These are phyloP conservation scores for Ligdia adustata DNA, from an alignment of 2,888 invertebrate genomes.

Conservation along the genomic window DNA sequence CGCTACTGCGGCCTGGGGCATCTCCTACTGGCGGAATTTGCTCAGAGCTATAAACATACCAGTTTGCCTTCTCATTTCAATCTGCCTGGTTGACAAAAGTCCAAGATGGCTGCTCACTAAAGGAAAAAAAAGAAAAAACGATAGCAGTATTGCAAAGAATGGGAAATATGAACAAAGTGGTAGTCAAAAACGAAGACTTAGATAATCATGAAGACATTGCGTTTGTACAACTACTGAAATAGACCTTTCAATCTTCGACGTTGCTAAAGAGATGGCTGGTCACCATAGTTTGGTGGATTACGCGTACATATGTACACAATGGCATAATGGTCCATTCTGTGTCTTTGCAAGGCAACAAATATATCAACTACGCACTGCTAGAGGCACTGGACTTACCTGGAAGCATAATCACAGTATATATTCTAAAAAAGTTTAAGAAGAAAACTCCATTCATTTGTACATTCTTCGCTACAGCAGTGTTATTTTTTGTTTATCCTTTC, in stretches of 20 bases:
- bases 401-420: slow-evolving; percentile 76
- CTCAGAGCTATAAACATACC: slow-evolving; percentile 88
- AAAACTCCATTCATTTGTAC: slow-evolving; percentile 80
- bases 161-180: slow-evolving; percentile 69
- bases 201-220: not conserved
- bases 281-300: slow-evolving; percentile 77
- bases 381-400: slow-evolving; percentile 84
- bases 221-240: not conserved
- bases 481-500: slow-evolving; percentile 85
- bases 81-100: slow-evolving; percentile 88
- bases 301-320: slow-evolving; percentile 90
- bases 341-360: slow-evolving; percentile 89
- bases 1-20: slow-evolving; percentile 57
- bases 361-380: slow-evolving; percentile 88
- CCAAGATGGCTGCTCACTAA: slow-evolving; percentile 91
- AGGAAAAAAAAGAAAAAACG: slow-evolving; percentile 86
- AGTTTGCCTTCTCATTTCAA: slow-evolving; percentile 86
- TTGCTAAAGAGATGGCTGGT: slow-evolving; percentile 63
- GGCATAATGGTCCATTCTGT: slow-evolving; percentile 90
- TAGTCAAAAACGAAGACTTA: not conserved
- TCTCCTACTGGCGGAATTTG: slow-evolving; percentile 87
- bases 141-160: slow-evolving; percentile 84
- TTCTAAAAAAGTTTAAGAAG: slow-evolving; percentile 81
- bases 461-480: slow-evolving; percentile 80
- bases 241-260: slow-evolving; percentile 62